Evolutionary conservation across 2,888 invertebrate species (phyloP), one percentile per base, ranked within the genome.

Genomic region (Diaphora mendica): DNA sequence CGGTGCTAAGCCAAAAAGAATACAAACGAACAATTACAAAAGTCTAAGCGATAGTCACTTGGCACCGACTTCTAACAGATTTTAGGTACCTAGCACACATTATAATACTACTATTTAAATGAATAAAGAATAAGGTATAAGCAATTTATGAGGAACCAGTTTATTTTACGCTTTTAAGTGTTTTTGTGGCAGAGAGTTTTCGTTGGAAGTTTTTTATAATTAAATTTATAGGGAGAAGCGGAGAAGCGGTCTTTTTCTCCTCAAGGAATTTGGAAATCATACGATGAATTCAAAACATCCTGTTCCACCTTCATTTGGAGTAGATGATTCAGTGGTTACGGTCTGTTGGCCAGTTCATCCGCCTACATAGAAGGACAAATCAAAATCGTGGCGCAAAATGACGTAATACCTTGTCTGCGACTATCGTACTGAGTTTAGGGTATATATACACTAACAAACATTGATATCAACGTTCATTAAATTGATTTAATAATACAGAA

Each of bases 381-480:
- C 67, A 75, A 80, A 78, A 82, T 70, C 77, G 72, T 78, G 77
- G 68, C 77, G 79, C 76, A 77, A 67, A 48, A 82, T 90, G 85
- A 89, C 85, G 88, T 88, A 84, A 89, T 84, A 85, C 88, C 85
- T 86, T 85, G 82, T 77, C 81, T 78, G 80, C 76, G 78, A 79
- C 76, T 80, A 75, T 78, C 75, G 70, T 68, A 73, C 74, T 78
- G 76, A 83, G 79, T 79, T 83, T 75, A 85, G 73, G 68, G 72
- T 74, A 70, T 71, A 55, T 23, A 44, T 64, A 59, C 69, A 75
- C 74, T 59, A 23, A 65, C 39, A 48, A 71, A 68, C 62, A 48
- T 48, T 39, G 35, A 71, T 77, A 20, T 55, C 67, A 70, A 76
- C 71, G 65, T 71, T 73, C 72, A 51, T 68, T 70, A 66, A 80